Base-by-base conservation (phyloP, 2,113 vertebrate species). In the Menura novaehollandiae region DNA sequence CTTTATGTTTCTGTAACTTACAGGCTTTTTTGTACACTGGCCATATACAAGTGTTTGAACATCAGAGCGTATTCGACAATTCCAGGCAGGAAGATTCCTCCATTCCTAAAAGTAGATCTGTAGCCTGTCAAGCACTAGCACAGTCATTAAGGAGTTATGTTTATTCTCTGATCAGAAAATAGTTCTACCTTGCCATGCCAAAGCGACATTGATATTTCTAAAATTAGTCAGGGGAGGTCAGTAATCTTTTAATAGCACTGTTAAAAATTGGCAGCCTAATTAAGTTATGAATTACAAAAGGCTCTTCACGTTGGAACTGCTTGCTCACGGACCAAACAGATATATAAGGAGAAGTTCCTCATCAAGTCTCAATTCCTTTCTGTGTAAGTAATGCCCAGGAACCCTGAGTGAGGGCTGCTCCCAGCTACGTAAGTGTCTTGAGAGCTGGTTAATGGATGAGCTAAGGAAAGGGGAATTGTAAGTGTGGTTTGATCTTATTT, bases 141-240 rank as follows among this genome's bases (percentile, higher is more conserved):
- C 26, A 94, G 75, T 90, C 82, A 97, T 88, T 96, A 93, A 74
- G n/a, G 53, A 80, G 82, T 59, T 88, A 94, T 80, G 72, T 74
- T 55, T 47, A 73, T 77, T 90, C 75, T 88, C 72, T 71, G 67
- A 96, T 84, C 59, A 91, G 88, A 96, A 96, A 94, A 93, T 71
- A 95, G 79, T 84, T 93, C 59, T 69, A 88, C 72, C 53, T 88
- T 80, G 23, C 56, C 67, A 63, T 74, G 85, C 91, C 91, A 92
- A 83, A 88, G 58, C 8, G 37, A 88, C 82, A 92, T 85, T 0
- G 3, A 73, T 93, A 90, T 56, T 94, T 93, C 91, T 88, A 96
- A 95, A 90, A 80, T 93, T 92, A 95, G 58, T 24, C 55, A 73
- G 32, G 24, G 56, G 41, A 88, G 82, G 67, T 95, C 92, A 95